phyloP scores from a whole-genome alignment of 2,113 vertebrate genomes.

The Brachypodius melanocephalos region DNA sequence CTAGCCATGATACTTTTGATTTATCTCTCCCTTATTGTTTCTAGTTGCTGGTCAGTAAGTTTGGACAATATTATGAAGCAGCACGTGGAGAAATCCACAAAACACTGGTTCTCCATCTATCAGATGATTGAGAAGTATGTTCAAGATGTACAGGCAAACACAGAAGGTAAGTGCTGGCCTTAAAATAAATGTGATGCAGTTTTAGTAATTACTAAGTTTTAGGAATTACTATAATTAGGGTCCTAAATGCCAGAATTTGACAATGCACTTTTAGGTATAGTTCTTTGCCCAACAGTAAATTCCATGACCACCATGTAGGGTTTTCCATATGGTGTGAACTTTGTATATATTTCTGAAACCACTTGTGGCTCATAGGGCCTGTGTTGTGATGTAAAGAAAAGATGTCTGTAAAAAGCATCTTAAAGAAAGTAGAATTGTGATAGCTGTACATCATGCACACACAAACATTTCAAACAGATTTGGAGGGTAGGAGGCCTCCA shows the following conservation, averaged over 20 bases:
- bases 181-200: neutral
- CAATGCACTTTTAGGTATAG: neutral
- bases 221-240: neutral
- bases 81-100: conserved; percentile 85
- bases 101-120: conserved; percentile 95
- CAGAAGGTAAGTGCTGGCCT: conserved; percentile 67
- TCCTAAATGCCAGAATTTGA: neutral
- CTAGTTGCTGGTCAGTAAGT: conserved; percentile 92
- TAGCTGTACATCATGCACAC: neutral
- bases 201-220: neutral
- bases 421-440: neutral
- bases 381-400: neutral
- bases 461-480: neutral
- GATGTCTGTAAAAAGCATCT: neutral
- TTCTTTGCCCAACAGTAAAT: neutral
- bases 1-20: neutral
- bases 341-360: neutral
- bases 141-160: conserved; percentile 71
- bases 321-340: neutral
- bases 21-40: neutral
- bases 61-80: conserved; percentile 88
- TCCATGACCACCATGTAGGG: neutral
- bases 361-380: neutral
- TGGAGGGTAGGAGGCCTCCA: neutral
- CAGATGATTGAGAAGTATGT: conserved; percentile 89